Conservation (phyloP, 2,113 vertebrate species). For the Tauraco erythrolophus region DNA sequence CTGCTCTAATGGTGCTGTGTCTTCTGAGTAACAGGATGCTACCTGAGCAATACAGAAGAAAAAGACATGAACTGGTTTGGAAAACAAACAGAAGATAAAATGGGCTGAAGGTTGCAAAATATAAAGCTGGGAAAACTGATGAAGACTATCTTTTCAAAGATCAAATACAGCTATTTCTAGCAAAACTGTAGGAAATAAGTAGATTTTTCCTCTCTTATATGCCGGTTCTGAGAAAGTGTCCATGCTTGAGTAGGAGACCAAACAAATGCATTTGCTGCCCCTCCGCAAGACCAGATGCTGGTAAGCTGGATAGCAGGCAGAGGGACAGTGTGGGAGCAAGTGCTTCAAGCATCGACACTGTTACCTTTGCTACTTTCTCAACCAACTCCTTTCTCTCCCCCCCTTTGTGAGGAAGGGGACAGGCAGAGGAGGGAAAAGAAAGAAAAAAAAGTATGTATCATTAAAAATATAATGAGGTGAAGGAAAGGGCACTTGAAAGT, state of each 20-base stretch:
- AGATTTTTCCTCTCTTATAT: background rate
- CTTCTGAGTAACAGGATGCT: background rate
- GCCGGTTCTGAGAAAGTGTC: background rate
- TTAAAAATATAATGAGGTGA: constrained; percentile 43
- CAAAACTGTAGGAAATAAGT: background rate
- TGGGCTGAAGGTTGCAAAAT: background rate
- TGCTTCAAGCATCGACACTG: background rate
- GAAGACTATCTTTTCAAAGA: background rate
- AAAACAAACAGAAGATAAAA: constrained; percentile 8
- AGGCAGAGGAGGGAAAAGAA: background rate
- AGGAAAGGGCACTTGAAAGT: constrained; percentile 15
- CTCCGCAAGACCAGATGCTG: background rate
- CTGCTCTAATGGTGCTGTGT: background rate
- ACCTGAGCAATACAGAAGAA: background rate
- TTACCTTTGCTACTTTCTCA: background rate
- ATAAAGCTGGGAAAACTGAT: background rate
- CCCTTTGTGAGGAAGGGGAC: background rate
- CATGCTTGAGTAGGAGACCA: background rate
- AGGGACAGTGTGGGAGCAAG: background rate
- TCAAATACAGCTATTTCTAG: background rate
- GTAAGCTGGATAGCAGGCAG: background rate
- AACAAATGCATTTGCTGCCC: background rate
- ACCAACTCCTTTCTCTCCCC: background rate
- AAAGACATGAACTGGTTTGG: background rate
- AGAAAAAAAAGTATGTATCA: background rate